Conservation (phyloP, 2,113 vertebrate genomes). For the Triplophysa tibetana region DNA sequence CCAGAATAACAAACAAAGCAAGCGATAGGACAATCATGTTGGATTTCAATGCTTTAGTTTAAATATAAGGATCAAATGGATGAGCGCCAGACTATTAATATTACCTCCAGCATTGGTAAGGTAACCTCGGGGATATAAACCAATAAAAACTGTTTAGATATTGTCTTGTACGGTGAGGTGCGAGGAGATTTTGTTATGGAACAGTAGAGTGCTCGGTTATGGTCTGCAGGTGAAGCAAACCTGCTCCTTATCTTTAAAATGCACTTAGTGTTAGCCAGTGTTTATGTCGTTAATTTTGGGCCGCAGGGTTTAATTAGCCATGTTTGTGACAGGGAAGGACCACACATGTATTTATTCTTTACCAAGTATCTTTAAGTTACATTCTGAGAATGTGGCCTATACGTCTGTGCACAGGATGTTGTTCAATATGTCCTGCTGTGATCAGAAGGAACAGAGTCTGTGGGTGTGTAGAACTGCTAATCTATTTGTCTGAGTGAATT, state of each 20-base stretch:
- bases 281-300: slow-evolving; percentile 24
- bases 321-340: slow-evolving; percentile 6
- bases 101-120: slow-evolving; percentile 23
- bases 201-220: too few relatives aligned
- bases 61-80: slow-evolving; percentile 30
- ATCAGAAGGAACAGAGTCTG: slow-evolving; percentile 5
- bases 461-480: background rate
- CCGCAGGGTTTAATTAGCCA: slow-evolving; percentile 21
- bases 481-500: background rate
- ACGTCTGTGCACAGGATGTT: slow-evolving; percentile 39
- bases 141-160: slow-evolving; percentile 26
- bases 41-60: slow-evolving; percentile 3
- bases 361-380: background rate
- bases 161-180: background rate
- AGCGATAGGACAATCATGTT: background rate
- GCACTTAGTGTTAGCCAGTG: slow-evolving; percentile 34
- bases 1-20: slow-evolving; percentile 20
- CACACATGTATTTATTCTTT: slow-evolving; percentile 24
- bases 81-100: background rate
- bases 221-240: background rate
- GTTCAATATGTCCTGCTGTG: slow-evolving; percentile 41
- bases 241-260: slow-evolving; percentile 9
- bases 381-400: background rate
- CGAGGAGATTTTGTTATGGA: background rate
- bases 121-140: slow-evolving; percentile 26